A percentile compares a stretch with the other conserved stretches of the same genome.
Conservation (phyloP, 2,797 vertebrate genomes). For the Psittacula echo region DNA sequence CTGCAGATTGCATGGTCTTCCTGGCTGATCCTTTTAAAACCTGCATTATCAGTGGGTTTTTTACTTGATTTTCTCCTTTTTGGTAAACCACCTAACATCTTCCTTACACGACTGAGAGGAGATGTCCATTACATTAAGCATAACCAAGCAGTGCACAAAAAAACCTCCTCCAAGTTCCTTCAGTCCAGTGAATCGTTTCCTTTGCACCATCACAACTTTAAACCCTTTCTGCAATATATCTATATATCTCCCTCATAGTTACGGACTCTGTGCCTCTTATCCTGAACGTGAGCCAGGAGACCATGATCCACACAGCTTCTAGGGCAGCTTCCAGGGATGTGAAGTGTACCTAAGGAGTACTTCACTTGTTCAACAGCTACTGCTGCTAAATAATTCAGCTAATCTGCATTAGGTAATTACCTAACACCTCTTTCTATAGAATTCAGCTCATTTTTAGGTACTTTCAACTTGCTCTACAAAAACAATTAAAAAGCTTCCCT, state of each 20-base stretch:
- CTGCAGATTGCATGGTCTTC: neutral
- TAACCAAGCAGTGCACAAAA: neutral
- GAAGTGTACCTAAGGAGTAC: neutral
- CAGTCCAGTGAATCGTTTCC: neutral
- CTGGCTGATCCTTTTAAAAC: neutral
- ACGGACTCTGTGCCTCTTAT: neutral
- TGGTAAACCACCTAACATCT: neutral
- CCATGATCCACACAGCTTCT: neutral
- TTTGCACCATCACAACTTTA: neutral
- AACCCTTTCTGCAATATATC: neutral
- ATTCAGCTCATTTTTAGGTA: neutral
- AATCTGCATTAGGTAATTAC: neutral
- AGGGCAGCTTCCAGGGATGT: neutral
- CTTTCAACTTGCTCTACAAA: neutral
- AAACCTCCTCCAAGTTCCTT: neutral
- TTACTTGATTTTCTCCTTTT: neutral
- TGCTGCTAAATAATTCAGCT: neutral
- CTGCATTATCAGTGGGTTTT: neutral
- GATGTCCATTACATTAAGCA: neutral
- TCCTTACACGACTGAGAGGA: neutral
- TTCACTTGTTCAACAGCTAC: neutral
- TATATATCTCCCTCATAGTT: rapidly evolving
- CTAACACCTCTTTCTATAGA: neutral
- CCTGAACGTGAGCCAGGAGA: neutral
- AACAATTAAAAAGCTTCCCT: neutral